phyloP scores from a whole-genome alignment of 2,797 vertebrate genomes.

The Erpetoichthys calabaricus region DNA sequence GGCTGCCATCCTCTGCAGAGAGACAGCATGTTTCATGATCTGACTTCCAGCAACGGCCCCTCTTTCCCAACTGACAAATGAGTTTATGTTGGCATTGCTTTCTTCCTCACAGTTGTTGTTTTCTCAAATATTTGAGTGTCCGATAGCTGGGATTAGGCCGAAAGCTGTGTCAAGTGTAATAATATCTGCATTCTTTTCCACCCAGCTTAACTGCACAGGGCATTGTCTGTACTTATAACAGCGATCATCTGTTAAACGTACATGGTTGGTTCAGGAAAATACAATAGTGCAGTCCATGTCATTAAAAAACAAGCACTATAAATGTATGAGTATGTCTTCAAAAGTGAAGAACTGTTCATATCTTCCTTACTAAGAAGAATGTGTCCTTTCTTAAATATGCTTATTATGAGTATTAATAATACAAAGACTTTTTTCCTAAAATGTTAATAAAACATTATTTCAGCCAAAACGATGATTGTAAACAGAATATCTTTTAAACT shows the following conservation, averaged over 20 bases:
- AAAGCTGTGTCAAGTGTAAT: slow-evolving; percentile 6
- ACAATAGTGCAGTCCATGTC: no score
- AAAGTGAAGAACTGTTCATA: no score
- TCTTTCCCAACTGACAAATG: background rate
- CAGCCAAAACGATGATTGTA: no score
- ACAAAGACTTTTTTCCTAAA: no score
- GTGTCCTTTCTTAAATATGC: no score
- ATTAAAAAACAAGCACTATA: no score
- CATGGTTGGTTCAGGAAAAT: no score
- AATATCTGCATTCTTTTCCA: slow-evolving; percentile 8
- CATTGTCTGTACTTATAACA: background rate
- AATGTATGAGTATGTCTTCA: no score
- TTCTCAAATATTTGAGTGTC: slow-evolving; percentile 10
- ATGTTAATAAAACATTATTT: no score
- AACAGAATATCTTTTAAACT: no score
- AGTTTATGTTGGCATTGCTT: background rate
- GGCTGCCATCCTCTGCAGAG: slow-evolving; percentile 4
- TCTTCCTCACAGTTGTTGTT: slow-evolving; percentile 7
- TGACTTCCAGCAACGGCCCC: background rate
- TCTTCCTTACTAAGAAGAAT: no score
- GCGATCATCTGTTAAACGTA: background rate
- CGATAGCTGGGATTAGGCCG: slow-evolving; percentile 4
- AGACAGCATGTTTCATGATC: slow-evolving; percentile 1
- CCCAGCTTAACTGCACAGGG: background rate
- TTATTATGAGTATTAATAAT: no score